Percentiles rank a stretch among this genome's conserved stretches.
These are phyloP conservation scores for Drosophila bocki DNA, from an alignment of 1,140 invertebrate genomes.

Conservation along the genomic window DNA sequence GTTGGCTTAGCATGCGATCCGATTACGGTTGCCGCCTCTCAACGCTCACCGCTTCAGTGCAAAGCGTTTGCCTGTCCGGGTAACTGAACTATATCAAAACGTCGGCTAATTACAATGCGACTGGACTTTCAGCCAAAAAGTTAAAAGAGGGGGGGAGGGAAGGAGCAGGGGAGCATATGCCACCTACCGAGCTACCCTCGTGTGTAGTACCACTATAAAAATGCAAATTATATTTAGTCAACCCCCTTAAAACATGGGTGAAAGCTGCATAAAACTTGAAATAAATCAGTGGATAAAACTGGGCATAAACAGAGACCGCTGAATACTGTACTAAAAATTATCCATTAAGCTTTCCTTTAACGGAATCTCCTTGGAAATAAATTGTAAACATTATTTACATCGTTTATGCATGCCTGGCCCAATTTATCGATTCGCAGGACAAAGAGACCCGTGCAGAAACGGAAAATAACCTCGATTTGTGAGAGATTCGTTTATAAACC, in stretches of 20 bases:
- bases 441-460: background rate
- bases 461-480: background rate
- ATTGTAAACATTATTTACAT: background rate
- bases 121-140: constrained; percentile 24
- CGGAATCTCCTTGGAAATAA: background rate
- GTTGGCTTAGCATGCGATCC: constrained; percentile 76
- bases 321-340: background rate
- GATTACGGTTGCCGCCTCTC: constrained; percentile 61
- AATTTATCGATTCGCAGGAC: constrained; percentile 1
- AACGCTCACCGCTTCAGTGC: constrained; percentile 60
- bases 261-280: constrained; percentile 18
- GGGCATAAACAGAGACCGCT: background rate
- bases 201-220: background rate
- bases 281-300: background rate
- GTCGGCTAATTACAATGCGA: constrained; percentile 61
- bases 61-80: constrained; percentile 52
- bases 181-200: constrained; percentile 18
- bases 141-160: background rate
- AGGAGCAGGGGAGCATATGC: background rate
- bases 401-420: background rate
- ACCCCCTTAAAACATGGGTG: constrained; percentile 6
- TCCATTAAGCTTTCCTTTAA: background rate
- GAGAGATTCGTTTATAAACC: background rate
- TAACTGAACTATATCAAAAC: constrained; percentile 70
- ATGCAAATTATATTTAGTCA: constrained; percentile 39